Evolutionary conservation across 2,113 vertebrate genomes (phyloP).

Genomic region (Rhinolophus sinicus): DNA sequence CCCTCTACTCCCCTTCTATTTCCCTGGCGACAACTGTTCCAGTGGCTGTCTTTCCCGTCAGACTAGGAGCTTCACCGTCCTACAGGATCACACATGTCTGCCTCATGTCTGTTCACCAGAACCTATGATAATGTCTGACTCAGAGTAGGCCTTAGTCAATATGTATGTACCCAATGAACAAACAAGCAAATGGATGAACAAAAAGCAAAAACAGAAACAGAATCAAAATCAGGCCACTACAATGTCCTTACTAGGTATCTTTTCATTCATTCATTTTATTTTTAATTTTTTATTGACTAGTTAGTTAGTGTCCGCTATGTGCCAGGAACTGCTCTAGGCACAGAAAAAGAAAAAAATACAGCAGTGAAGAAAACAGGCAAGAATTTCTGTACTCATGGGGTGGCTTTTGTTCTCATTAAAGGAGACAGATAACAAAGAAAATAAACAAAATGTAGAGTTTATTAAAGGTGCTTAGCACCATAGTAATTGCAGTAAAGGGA

Average conservation of each 20-base stretch:
- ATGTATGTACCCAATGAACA: constrained; percentile 4
- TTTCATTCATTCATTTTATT: neutral
- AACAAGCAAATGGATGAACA: neutral
- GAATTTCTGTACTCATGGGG: neutral
- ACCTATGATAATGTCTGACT: neutral
- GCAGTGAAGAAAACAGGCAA: neutral
- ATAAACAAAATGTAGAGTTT: neutral
- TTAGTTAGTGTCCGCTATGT: neutral
- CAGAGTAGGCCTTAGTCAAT: neutral
- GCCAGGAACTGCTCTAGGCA: neutral
- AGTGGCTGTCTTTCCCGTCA: neutral
- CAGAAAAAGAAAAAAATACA: neutral
- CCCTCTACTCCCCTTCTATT: rapidly evolving
- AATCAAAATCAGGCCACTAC: neutral
- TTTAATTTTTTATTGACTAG: neutral
- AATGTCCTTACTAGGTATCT: neutral
- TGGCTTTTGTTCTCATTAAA: neutral
- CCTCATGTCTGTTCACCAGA: neutral
- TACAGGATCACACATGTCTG: rapidly evolving
- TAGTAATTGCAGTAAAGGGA: rapidly evolving
- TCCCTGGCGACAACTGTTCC: neutral
- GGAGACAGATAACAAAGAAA: constrained; percentile 20
- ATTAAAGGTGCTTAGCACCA: neutral
- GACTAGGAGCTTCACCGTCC: neutral
- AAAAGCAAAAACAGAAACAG: neutral